phyloP scores from a whole-genome alignment of 2,797 vertebrate genomes.

The Poeciliopsis turneri region DNA sequence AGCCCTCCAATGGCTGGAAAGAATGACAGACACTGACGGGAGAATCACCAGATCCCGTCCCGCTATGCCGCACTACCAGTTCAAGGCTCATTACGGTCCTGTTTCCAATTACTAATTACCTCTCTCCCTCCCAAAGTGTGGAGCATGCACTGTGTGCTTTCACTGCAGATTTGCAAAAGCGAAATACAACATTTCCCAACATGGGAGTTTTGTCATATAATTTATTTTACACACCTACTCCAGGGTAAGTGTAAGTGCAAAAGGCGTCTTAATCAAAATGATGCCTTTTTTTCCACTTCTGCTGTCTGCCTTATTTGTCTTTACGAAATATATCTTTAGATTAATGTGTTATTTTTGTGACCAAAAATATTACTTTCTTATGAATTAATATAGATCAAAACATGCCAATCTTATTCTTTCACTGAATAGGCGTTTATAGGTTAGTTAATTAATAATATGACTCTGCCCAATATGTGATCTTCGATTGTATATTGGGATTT shows the following conservation, averaged over 20 bases:
- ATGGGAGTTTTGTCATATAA: neutral
- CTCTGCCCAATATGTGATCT: neutral
- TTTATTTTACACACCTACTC: no score
- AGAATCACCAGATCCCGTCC: conserved; percentile 1
- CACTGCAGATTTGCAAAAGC: neutral
- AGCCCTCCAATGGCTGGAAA: neutral
- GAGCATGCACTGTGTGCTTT: neutral
- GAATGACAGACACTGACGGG: neutral
- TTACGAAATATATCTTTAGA: neutral
- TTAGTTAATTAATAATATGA: neutral
- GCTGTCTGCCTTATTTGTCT: neutral
- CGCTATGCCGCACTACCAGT: neutral
- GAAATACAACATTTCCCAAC: neutral
- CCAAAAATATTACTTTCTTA: neutral
- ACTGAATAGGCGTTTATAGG: neutral
- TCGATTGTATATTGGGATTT: conserved; percentile 15
- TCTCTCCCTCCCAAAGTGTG: neutral
- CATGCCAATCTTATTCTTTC: neutral
- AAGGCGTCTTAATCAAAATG: neutral
- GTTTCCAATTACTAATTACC: neutral
- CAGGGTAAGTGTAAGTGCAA: no score
- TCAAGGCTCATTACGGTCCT: neutral
- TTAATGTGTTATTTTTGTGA: neutral
- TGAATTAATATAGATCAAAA: neutral
- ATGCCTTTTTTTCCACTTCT: neutral